Percentiles rank a stretch among this genome's conserved stretches.
Evolutionary conservation across 2,888 invertebrate genomes (phyloP).

Genomic region (Erynnis tages): DNA sequence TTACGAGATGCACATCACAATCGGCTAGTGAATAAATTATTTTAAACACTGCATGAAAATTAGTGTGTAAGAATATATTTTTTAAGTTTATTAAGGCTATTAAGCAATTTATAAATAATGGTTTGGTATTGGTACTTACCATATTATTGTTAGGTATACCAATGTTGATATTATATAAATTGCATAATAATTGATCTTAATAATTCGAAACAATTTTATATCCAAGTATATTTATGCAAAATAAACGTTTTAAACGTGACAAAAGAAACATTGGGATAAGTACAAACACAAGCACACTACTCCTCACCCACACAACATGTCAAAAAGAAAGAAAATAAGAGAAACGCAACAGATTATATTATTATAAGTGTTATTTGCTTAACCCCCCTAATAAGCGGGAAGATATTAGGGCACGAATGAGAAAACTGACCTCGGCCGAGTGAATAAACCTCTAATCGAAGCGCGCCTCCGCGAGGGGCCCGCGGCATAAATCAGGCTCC

Average conservation of each 20-base stretch:
- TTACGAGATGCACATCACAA: neutral
- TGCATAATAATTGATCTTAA: too few species aligned
- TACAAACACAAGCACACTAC: neutral
- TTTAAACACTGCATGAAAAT: too few species aligned
- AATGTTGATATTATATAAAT: too few species aligned
- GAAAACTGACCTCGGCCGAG: constrained; percentile 77
- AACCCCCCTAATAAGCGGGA: constrained; percentile 49
- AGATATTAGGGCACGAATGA: constrained; percentile 56
- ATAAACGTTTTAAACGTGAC: too few species aligned
- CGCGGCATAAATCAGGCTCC: constrained; percentile 76
- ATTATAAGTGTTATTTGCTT: constrained; percentile 46
- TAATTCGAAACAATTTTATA: too few species aligned
- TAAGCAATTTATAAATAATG: too few species aligned
- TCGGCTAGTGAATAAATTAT: neutral
- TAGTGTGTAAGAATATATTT: too few species aligned
- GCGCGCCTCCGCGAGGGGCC: constrained; percentile 49
- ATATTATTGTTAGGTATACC: too few species aligned
- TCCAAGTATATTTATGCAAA: too few species aligned
- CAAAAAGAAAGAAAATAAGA: constrained; percentile 11
- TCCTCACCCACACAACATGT: neutral
- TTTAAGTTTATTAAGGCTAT: too few species aligned
- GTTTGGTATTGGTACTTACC: too few species aligned
- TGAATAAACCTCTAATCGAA: constrained; percentile 75
- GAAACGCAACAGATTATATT: constrained; percentile 32
- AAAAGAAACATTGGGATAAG: too few species aligned